These are phyloP conservation scores for Drosophila acutilabella DNA, from an alignment of 2,888 invertebrate species.

Conservation along the genomic window DNA sequence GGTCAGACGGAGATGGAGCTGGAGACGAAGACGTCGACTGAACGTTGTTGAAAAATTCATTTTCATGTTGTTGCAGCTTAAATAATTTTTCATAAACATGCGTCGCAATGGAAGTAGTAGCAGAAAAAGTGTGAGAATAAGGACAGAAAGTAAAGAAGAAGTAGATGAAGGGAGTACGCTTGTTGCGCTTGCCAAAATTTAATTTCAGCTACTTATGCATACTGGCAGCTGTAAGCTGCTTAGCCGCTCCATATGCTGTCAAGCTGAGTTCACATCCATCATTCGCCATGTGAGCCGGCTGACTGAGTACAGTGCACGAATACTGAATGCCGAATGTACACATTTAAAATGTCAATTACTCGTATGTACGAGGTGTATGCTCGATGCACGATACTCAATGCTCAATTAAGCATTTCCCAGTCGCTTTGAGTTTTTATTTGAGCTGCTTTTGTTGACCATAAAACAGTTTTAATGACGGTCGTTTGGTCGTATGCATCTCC, in stretches of 20 bases:
- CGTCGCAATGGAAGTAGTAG: conserved; percentile 13
- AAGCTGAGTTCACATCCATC: conserved; percentile 59
- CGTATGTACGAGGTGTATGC: conserved; percentile 11
- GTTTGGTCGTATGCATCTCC: conserved; percentile 47
- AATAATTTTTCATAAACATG: conserved; percentile 77
- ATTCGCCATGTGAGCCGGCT: conserved; percentile 55
- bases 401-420: conserved; percentile 58
- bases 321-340: conserved; percentile 9
- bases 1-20: conserved; percentile 44
- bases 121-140: conserved; percentile 1
- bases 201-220: conserved; percentile 75
- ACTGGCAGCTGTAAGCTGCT: conserved; percentile 66
- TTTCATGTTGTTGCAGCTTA: conserved; percentile 75
- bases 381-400: conserved; percentile 9
- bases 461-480: conserved; percentile 74
- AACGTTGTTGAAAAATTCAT: conserved; percentile 77
- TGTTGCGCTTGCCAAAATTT: conserved; percentile 67
- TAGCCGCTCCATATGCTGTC: conserved; percentile 53
- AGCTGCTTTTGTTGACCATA: conserved; percentile 67
- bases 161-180: conserved; percentile 2
- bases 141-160: background rate
- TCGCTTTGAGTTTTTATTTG: conserved; percentile 38
- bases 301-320: conserved; percentile 1
- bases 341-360: conserved; percentile 52
- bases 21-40: conserved; percentile 28